Conservation (phyloP, 2,888 invertebrate genomes). For the Iselma pallidipennis region DNA sequence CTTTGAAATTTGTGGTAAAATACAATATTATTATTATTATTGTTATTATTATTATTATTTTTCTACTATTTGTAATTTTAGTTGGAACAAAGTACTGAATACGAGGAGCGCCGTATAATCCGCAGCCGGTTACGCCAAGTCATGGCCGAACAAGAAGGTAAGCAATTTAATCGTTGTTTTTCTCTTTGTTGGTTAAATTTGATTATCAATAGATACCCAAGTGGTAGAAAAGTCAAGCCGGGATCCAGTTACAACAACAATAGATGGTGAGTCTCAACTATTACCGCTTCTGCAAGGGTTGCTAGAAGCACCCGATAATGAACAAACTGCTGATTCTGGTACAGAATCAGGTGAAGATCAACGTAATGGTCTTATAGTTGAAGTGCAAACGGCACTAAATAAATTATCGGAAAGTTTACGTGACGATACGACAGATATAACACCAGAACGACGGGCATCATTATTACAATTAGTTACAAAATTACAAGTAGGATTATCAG, state of each 20-base stretch:
- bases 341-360: conserved; percentile 73
- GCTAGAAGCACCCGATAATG: conserved; percentile 58
- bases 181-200: conserved; percentile 11
- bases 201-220: conserved; percentile 58
- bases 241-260: conserved; percentile 42
- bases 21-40: not conserved
- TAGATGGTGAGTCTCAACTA: conserved; percentile 76
- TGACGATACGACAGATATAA: conserved; percentile 53
- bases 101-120: conserved; percentile 84
- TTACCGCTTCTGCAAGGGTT: conserved; percentile 70
- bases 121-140: conserved; percentile 79
- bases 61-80: conserved; percentile 51
- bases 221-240: conserved; percentile 58
- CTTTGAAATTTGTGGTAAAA: conserved; percentile 71
- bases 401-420: conserved; percentile 53
- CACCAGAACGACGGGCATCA: conserved; percentile 76
- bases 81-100: conserved; percentile 84
- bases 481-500: conserved; percentile 61
- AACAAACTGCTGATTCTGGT: conserved; percentile 64
- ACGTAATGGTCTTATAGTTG: conserved; percentile 61
- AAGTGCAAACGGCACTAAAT: conserved; percentile 55
- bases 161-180: conserved; percentile 24
- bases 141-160: conserved; percentile 88
- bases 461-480: conserved; percentile 75
- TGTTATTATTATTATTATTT: not conserved